A percentile compares a stretch with the other conserved stretches of the same genome.
phyloP scores from a whole-genome alignment of 2,797 vertebrate genomes.

The Brotula barbata region DNA sequence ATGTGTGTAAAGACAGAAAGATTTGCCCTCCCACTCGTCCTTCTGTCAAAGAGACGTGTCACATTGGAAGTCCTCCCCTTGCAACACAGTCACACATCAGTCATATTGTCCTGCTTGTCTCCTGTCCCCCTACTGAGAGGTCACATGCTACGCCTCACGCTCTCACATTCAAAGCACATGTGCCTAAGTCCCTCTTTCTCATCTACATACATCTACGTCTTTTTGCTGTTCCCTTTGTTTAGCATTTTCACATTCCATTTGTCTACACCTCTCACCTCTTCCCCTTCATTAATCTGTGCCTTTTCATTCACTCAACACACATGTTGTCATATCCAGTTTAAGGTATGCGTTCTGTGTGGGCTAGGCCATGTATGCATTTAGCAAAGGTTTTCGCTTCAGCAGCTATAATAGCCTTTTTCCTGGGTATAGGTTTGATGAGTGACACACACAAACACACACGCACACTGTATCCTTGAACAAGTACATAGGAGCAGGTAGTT shows the following conservation, averaged over 20 bases:
- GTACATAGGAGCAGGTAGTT: slow-evolving; percentile 21
- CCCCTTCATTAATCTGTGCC: slow-evolving; percentile 35
- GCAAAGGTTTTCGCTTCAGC: slow-evolving; percentile 49
- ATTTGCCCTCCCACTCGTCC: slow-evolving; percentile 66
- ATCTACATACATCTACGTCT: slow-evolving; percentile 52
- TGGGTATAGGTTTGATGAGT: slow-evolving; percentile 34
- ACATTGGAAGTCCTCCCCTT: slow-evolving; percentile 65
- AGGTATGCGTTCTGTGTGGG: slow-evolving; percentile 28
- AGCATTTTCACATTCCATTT: slow-evolving; percentile 44
- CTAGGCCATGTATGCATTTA: slow-evolving; percentile 30
- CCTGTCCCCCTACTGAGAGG: slow-evolving; percentile 56
- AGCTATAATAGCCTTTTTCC: slow-evolving; percentile 37
- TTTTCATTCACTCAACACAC: slow-evolving; percentile 31
- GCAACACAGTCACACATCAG: slow-evolving; percentile 62
- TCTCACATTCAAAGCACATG: slow-evolving; percentile 10
- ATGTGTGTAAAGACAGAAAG: slow-evolving; percentile 41
- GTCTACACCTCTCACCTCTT: slow-evolving; percentile 33
- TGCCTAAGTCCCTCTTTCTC: slow-evolving; percentile 38
- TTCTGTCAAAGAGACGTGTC: slow-evolving; percentile 65
- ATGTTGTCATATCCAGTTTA: slow-evolving; percentile 26
- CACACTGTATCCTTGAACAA: slow-evolving; percentile 22
- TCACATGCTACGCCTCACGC: slow-evolving; percentile 48
- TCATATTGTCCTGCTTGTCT: slow-evolving; percentile 58
- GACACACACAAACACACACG: slow-evolving; percentile 5
- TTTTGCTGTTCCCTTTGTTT: slow-evolving; percentile 45